These are phyloP conservation scores for Cancer borealis DNA, from an alignment of 2,888 invertebrate species.

Conservation along the genomic window DNA sequence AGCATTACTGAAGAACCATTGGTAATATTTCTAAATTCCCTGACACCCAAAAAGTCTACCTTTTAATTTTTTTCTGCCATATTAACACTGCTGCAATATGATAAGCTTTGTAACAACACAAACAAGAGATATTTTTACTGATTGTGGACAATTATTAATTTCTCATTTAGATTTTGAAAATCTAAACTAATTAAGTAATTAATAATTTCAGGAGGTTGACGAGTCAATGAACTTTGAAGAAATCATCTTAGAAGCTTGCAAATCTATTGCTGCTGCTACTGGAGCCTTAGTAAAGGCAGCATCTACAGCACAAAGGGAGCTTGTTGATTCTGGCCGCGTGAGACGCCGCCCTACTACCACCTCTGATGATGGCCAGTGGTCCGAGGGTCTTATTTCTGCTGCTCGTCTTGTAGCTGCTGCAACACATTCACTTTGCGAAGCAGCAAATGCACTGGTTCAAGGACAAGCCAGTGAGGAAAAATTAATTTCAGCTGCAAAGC, in stretches of 20 bases:
- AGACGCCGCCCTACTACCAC: conserved; percentile 82
- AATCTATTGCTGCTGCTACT: conserved; percentile 97
- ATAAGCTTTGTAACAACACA: no score
- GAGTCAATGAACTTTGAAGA: conserved; percentile 97
- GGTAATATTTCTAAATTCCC: no score
- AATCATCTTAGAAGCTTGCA: conserved; percentile 98
- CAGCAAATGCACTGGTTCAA: conserved; percentile 97
- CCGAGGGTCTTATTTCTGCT: conserved; percentile 96
- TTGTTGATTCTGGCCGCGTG: conserved; percentile 93
- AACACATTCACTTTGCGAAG: conserved; percentile 97
- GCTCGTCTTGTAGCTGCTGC: conserved; percentile 98
- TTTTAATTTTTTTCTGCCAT: no score
- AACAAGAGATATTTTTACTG: not conserved
- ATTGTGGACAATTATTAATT: not conserved
- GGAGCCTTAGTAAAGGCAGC: conserved; percentile 98
- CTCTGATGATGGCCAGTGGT: conserved; percentile 98
- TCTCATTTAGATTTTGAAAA: not conserved
- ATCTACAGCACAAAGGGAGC: conserved; percentile 96
- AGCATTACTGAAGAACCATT: no score
- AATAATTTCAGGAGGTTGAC: conserved; percentile 89
- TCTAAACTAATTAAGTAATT: not conserved
- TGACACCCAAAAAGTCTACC: no score
- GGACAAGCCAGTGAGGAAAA: conserved; percentile 96
- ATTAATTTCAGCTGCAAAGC: conserved; percentile 94
- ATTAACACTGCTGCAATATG: no score